phyloP scores from a whole-genome alignment of 1,140 invertebrate species.

The Marisa cornuarietis region DNA sequence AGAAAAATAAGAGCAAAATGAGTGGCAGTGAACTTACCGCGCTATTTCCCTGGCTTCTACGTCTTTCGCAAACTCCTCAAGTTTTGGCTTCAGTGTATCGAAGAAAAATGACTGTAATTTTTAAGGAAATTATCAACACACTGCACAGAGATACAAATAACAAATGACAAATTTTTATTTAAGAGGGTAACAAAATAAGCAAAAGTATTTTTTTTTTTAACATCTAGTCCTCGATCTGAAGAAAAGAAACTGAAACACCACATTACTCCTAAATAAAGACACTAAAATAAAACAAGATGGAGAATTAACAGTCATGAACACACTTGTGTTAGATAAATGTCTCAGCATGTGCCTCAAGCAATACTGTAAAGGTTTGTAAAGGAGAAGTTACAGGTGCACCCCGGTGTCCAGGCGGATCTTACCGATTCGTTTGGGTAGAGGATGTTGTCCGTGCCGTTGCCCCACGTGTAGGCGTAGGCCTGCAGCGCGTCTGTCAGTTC shows the following conservation, averaged over 20 bases:
- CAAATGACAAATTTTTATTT: not conserved
- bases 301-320: no score
- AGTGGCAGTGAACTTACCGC: constrained; percentile 1
- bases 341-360: no score
- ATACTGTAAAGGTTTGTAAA: no score
- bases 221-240: not conserved
- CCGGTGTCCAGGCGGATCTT: not conserved
- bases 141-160: not conserved
- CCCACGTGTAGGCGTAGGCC: constrained; percentile 1
- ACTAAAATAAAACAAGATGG: not conserved
- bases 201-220: not conserved
- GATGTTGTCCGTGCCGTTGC: not conserved
- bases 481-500: constrained; percentile 1
- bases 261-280: not conserved
- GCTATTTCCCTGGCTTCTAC: not conserved
- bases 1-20: not conserved
- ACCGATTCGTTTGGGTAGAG: constrained; percentile 13
- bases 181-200: not conserved
- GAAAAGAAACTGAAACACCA: not conserved
- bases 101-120: constrained; percentile 4
- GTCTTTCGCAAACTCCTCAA: not conserved
- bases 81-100: constrained; percentile 4
- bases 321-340: no score
- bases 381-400: no score
- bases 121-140: not conserved